A percentile compares a stretch with the other conserved stretches of the same genome.
Conservation (phyloP, 2,888 invertebrate species). For the Amorpha juglandis region DNA sequence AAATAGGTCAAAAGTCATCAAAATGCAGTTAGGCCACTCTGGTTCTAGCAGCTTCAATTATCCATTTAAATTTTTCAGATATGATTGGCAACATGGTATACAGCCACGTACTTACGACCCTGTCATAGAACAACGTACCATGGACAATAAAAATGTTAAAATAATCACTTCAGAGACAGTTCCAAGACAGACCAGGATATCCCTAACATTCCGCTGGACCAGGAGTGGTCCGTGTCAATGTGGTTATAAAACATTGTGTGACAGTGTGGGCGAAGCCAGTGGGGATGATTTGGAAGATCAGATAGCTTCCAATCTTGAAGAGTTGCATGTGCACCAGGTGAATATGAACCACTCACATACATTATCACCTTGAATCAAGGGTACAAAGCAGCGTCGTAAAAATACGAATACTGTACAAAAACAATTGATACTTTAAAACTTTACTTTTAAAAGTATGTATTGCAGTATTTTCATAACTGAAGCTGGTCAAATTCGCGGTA, state of each 20-base stretch:
- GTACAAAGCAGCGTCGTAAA: no score
- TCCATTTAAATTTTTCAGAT: constrained; percentile 69
- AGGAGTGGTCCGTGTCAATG: constrained; percentile 85
- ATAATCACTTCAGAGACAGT: constrained; percentile 60
- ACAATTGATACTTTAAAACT: no score
- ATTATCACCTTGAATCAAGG: no score
- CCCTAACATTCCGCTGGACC: constrained; percentile 93
- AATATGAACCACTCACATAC: no score
- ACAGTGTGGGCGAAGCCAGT: constrained; percentile 67
- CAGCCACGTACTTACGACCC: constrained; percentile 92
- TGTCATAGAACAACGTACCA: constrained; percentile 72
- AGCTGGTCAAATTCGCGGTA: no score
- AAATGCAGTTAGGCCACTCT: no score
- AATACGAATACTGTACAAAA: no score
- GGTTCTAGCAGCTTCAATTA: no score
- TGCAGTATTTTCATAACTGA: no score
- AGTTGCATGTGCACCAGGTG: constrained; percentile 90
- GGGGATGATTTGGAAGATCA: constrained; percentile 64
- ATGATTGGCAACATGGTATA: constrained; percentile 95
- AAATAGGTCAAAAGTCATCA: no score
- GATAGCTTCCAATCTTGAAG: constrained; percentile 87
- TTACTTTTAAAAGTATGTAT: no score
- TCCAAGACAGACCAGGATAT: constrained; percentile 83
- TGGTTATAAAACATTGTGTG: constrained; percentile 86
- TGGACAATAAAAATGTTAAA: constrained; percentile 39